A percentile compares a stretch with the other conserved stretches of the same genome.
These are phyloP conservation scores for Lycocerus yunnanus DNA, from an alignment of 2,888 invertebrate species.

Conservation along the genomic window DNA sequence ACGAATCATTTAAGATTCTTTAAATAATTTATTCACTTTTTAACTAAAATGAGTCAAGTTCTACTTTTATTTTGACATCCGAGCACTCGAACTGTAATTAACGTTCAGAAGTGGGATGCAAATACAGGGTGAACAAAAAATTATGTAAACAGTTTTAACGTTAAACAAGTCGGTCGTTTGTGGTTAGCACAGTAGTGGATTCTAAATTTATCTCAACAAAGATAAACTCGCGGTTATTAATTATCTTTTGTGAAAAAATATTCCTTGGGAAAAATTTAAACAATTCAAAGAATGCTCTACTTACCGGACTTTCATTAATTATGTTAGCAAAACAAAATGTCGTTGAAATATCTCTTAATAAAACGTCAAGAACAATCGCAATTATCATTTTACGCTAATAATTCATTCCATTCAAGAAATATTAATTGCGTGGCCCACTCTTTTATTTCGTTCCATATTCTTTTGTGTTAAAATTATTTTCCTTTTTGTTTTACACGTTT, in stretches of 20 bases:
- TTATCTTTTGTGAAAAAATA: neutral
- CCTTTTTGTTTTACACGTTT: neutral
- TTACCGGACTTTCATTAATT: slow-evolving; percentile 3
- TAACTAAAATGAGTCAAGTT: neutral
- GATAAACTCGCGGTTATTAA: neutral
- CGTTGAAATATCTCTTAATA: slow-evolving; percentile 5
- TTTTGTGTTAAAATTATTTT: neutral
- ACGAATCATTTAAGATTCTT: neutral
- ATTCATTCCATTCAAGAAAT: neutral
- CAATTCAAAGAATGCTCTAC: slow-evolving; percentile 1
- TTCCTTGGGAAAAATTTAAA: neutral
- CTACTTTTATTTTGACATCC: neutral
- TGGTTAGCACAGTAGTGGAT: neutral
- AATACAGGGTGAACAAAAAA: neutral
- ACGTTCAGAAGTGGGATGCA: neutral
- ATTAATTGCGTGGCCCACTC: neutral
- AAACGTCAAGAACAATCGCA: slow-evolving; percentile 2
- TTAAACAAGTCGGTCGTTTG: no score
- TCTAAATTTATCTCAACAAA: neutral
- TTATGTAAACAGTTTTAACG: neutral
- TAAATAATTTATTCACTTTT: neutral
- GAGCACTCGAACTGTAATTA: neutral
- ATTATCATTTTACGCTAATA: neutral
- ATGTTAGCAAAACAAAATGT: slow-evolving; percentile 3
- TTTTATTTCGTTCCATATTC: neutral